phyloP scores from a whole-genome alignment of 2,888 invertebrate genomes.

The Escarpia spicata region DNA sequence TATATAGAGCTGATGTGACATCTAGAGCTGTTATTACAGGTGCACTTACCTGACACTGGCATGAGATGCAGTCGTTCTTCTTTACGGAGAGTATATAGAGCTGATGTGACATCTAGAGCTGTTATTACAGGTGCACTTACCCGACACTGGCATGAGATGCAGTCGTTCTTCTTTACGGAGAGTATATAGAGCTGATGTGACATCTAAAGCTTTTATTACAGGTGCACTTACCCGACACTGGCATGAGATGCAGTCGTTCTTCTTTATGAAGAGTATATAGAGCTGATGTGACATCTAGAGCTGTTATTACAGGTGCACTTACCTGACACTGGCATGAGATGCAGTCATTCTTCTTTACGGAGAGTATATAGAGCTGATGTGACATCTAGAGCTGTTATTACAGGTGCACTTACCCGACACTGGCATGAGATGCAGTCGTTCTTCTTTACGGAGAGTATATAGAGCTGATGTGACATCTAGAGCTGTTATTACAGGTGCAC shows the following conservation, averaged over 20 bases:
- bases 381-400: background rate
- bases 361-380: background rate
- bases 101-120: background rate
- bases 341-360: slow-evolving; percentile 34
- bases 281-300: background rate
- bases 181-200: background rate
- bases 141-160: slow-evolving; percentile 35
- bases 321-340: slow-evolving; percentile 36
- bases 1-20: background rate
- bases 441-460: slow-evolving; percentile 18
- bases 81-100: background rate
- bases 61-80: slow-evolving; percentile 37
- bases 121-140: slow-evolving; percentile 26
- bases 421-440: slow-evolving; percentile 36
- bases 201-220: background rate
- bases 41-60: slow-evolving; percentile 36
- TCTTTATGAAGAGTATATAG: background rate
- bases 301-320: background rate
- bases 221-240: slow-evolving; percentile 34
- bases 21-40: background rate
- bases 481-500: background rate
- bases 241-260: slow-evolving; percentile 37
- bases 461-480: background rate
- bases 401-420: slow-evolving; percentile 34
- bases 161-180: slow-evolving; percentile 32